Evolutionary conservation across 2,888 invertebrate genomes (phyloP), one percentile per base, ranked within the genome.

Genomic region (Drosophila demipolita): DNA sequence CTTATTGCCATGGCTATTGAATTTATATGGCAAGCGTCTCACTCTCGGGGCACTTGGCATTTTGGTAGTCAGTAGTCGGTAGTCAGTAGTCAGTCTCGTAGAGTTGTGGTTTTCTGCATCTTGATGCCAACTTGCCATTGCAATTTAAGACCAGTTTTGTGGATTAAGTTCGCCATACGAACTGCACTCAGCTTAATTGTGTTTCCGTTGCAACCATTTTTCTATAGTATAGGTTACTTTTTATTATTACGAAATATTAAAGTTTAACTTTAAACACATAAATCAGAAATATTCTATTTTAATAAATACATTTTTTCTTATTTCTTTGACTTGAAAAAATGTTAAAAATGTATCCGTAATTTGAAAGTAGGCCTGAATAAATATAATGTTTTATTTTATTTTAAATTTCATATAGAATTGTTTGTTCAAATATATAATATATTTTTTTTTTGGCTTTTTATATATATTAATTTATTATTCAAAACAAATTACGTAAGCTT

Each of bases 1-100:
- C 86, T 87, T 87, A 87, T 87, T 88, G 86, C 88, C 80, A 61
- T 82, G 78, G 80, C 84, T 82, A 87, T 87, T 86, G 86, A 87
- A 87, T 86, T 86, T 87, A 86, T 86, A 76, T 83, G 77, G 77
- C 66, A 70, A 76, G 69, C 76, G 75, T 73, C 85, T 80, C 74
- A 63, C 71, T 48, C 87, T 63, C 49, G 17, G 50, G 15, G 55
- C 15, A 48, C 26, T 64, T 36, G 49, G 20, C n/a, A 17, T 40
- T 79, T 73, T 75, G 66, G 61, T 66, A 71, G 57, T 49, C 65
- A 29, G 29, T 17, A 17, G 29, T 29, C 23, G 23, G 23, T 23
- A 23, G 23, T 23, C 23, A 23, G 23, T 29, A 29, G 45, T 45
- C 45, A 8, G 45, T 45, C 49, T 50, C 50, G 3, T 50, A 32